These are phyloP conservation scores for Brevipalpus yothersi DNA, from an alignment of 1,140 invertebrate genomes.

Conservation along the genomic window DNA sequence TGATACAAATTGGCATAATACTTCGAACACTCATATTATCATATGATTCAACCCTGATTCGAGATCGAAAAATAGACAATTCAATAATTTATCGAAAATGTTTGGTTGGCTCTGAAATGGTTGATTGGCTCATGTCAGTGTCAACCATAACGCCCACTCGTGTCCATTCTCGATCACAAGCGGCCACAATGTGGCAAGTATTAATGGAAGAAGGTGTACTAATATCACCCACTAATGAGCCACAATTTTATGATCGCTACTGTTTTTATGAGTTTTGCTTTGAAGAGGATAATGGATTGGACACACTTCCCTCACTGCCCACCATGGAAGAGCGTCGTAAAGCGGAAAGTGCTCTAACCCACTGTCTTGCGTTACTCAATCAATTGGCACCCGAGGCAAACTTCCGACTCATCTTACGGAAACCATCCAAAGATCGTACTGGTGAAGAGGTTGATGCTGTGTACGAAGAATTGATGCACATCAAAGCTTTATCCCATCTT, in stretches of 20 bases:
- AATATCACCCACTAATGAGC: constrained; percentile 23
- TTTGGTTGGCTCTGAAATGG: constrained; percentile 39
- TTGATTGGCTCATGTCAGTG: constrained; percentile 39
- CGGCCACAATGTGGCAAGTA: constrained; percentile 56
- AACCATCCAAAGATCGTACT: constrained; percentile 45
- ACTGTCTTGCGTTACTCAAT: constrained; percentile 34
- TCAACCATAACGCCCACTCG: constrained; percentile 9
- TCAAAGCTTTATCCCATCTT: constrained; percentile 52
- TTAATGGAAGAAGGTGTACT: constrained; percentile 51
- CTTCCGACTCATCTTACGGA: constrained; percentile 50
- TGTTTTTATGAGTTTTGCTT: constrained; percentile 52
- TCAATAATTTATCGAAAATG: constrained; percentile 14
- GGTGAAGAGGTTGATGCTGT: constrained; percentile 55
- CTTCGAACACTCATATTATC: constrained; percentile 38
- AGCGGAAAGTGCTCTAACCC: constrained; percentile 38
- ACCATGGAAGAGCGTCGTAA: constrained; percentile 29
- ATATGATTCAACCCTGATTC: constrained; percentile 32
- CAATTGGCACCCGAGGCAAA: constrained; percentile 45
- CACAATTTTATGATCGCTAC: constrained; percentile 34
- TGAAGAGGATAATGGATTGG: constrained; percentile 30
- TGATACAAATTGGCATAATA: constrained; percentile 39
- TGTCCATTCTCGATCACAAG: constrained; percentile 37
- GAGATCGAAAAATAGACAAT: constrained; percentile 29
- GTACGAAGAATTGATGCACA: constrained; percentile 57
- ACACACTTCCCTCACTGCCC: constrained; percentile 11